phyloP scores from a whole-genome alignment of 2,888 invertebrate species.

The Ecliptopera silaceata region DNA sequence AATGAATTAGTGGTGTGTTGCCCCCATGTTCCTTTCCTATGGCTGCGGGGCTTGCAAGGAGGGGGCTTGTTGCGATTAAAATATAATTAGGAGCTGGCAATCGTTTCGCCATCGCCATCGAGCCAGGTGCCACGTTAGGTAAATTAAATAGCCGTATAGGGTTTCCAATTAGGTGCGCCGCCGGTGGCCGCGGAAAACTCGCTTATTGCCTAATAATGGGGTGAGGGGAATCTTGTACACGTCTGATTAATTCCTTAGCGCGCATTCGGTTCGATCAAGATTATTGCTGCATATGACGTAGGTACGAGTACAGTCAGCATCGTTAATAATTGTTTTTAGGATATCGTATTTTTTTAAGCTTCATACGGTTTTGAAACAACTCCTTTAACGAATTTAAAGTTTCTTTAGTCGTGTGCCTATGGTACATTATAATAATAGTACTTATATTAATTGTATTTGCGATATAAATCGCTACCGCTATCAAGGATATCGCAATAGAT shows the following conservation, averaged over 20 bases:
- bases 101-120: slow-evolving; percentile 80
- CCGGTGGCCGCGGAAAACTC: slow-evolving; percentile 63
- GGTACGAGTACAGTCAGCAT: neutral
- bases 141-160: slow-evolving; percentile 79
- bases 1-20: slow-evolving; percentile 73
- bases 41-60: slow-evolving; percentile 37
- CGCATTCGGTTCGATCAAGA: slow-evolving; percentile 41
- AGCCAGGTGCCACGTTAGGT: slow-evolving; percentile 78
- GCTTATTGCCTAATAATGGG: slow-evolving; percentile 78
- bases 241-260: slow-evolving; percentile 68
- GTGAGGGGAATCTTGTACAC: slow-evolving; percentile 58
- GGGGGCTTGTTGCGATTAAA: slow-evolving; percentile 75
- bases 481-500: slow-evolving; percentile 74
- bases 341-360: no score
- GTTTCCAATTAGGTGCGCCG: slow-evolving; percentile 72
- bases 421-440: no score
- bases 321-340: neutral
- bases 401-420: neutral
- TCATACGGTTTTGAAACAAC: no score
- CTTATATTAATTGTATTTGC: no score
- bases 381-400: no score
- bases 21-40: slow-evolving; percentile 40
- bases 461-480: slow-evolving; percentile 74
- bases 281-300: slow-evolving; percentile 9
- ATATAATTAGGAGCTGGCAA: slow-evolving; percentile 81